A percentile compares a stretch with the other conserved stretches of the same genome.
phyloP scores from a whole-genome alignment of 2,888 invertebrate species.

The Coenonympha glycerion region DNA sequence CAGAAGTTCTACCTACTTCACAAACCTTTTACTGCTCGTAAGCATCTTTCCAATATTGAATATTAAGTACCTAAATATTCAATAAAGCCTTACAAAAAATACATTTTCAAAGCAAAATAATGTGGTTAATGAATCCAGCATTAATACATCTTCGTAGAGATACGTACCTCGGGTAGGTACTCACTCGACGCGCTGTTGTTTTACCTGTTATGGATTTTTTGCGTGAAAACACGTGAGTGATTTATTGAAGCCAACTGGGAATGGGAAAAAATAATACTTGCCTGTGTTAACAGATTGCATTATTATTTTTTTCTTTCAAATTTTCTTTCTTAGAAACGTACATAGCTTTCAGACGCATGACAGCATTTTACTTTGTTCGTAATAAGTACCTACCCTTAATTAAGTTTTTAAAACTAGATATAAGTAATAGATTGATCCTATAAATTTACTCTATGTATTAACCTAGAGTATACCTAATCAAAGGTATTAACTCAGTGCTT shows the following conservation, averaged over 20 bases:
- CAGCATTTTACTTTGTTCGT: slow-evolving; percentile 4
- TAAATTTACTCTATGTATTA: too few species aligned
- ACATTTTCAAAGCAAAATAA: slow-evolving; percentile 14
- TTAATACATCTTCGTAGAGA: slow-evolving; percentile 20
- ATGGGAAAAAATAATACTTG: slow-evolving; percentile 53
- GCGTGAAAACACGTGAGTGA: slow-evolving; percentile 64
- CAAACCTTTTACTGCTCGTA: too few species aligned
- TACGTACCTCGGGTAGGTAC: slow-evolving; percentile 15
- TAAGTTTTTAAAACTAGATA: too few species aligned
- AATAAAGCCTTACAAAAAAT: slow-evolving; percentile 1
- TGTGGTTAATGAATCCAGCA: slow-evolving; percentile 22
- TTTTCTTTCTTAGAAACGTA: slow-evolving; percentile 36
- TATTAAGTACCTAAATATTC: not conserved
- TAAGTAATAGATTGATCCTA: too few species aligned
- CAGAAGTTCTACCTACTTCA: too few species aligned
- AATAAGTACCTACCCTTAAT: too few species aligned
- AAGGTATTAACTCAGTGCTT: too few species aligned
- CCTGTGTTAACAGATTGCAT: slow-evolving; percentile 57
- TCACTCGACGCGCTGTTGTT: slow-evolving; percentile 29
- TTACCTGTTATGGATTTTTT: slow-evolving; percentile 49
- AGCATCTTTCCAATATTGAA: not conserved
- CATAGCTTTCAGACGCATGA: slow-evolving; percentile 19
- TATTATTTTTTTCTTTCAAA: slow-evolving; percentile 51
- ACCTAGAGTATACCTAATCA: too few species aligned
- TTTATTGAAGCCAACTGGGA: slow-evolving; percentile 64